phyloP scores from a whole-genome alignment of 2,797 vertebrate genomes.

The Brotula barbata region DNA sequence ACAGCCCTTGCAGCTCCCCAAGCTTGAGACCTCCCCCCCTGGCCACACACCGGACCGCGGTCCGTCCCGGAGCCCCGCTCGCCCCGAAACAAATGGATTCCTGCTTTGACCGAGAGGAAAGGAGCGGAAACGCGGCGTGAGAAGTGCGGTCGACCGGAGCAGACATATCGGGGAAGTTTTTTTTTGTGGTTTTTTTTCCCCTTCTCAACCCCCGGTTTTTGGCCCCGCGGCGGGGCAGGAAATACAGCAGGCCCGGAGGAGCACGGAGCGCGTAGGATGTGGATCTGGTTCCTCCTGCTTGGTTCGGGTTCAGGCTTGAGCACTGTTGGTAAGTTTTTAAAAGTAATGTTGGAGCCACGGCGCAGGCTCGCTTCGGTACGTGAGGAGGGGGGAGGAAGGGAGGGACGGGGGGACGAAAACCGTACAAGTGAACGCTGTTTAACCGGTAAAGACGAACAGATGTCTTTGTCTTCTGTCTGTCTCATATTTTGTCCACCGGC shows the following conservation, averaged over 20 bases:
- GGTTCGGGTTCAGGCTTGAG: slow-evolving; percentile 80
- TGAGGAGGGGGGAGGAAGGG: neutral
- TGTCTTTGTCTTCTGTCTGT: slow-evolving; percentile 1
- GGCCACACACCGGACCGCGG: slow-evolving; percentile 39
- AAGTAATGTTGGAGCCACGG: slow-evolving; percentile 47
- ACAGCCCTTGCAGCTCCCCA: slow-evolving; percentile 55
- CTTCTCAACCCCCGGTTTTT: slow-evolving; percentile 56
- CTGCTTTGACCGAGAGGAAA: slow-evolving; percentile 32
- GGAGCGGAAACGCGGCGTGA: slow-evolving; percentile 14
- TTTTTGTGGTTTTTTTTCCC: too few relatives aligned
- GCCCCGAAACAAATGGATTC: slow-evolving; percentile 13
- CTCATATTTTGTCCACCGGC: too few relatives aligned
- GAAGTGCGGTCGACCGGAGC: slow-evolving; percentile 5
- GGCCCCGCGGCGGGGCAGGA: slow-evolving; percentile 72
- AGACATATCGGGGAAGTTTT: slow-evolving; percentile 53
- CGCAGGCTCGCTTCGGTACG: slow-evolving; percentile 33
- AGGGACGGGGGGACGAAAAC: neutral
- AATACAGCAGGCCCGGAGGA: slow-evolving; percentile 49
- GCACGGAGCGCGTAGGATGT: slow-evolving; percentile 74
- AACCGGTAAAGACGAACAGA: neutral
- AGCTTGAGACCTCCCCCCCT: slow-evolving; percentile 11
- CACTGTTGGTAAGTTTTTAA: slow-evolving; percentile 76
- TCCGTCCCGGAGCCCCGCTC: slow-evolving; percentile 38
- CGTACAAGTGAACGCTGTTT: slow-evolving; percentile 2
- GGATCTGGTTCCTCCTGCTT: slow-evolving; percentile 84